Conservation (phyloP, 2,797 vertebrate genomes). For the Cichlasoma orientale region DNA sequence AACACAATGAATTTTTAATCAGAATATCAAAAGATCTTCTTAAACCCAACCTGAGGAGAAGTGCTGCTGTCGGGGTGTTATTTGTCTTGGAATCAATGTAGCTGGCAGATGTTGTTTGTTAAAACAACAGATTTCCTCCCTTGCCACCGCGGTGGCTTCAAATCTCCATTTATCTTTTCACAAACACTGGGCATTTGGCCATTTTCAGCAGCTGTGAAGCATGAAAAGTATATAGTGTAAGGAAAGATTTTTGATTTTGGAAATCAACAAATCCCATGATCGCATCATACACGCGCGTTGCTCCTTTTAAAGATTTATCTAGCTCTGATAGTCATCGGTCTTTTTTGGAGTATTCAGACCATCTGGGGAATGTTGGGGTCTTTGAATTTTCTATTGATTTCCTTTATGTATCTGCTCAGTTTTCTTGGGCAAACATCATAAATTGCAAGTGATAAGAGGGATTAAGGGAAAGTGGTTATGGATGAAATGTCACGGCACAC, state of each 20-base stretch:
- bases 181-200: conserved; percentile 63
- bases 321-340: conserved; percentile 22
- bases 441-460: conserved; percentile 40
- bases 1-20: conserved; percentile 82
- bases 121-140: conserved; percentile 74
- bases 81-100: conserved; percentile 77
- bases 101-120: conserved; percentile 81
- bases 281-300: conserved; percentile 8
- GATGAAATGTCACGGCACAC: conserved; percentile 33
- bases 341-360: conserved; percentile 25
- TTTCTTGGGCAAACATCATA: conserved; percentile 40
- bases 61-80: conserved; percentile 64
- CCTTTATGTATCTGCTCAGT: conserved; percentile 43
- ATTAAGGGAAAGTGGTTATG: conserved; percentile 43
- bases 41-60: conserved; percentile 76
- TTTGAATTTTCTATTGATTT: conserved; percentile 66
- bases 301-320: conserved; percentile 11
- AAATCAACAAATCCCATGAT: conserved; percentile 23
- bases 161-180: conserved; percentile 60
- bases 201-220: conserved; percentile 45
- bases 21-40: conserved; percentile 78
- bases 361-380: conserved; percentile 6
- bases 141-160: conserved; percentile 48
- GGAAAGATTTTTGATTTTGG: conserved; percentile 22
- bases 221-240: conserved; percentile 1